Conservation (phyloP, 2,888 invertebrate genomes). For the Chymomyza procnemis region DNA sequence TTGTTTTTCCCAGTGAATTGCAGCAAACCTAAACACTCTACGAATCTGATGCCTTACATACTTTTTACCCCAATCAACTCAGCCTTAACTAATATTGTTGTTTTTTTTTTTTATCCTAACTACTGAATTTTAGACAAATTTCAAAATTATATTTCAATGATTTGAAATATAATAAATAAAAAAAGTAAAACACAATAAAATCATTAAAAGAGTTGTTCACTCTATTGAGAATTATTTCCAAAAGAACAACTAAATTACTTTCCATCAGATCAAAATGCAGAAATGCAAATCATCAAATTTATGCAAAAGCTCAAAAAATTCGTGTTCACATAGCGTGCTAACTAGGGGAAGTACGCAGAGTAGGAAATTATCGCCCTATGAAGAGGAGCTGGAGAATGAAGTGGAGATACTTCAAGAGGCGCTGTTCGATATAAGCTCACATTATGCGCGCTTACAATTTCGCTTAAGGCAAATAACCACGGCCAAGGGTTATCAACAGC, state of each 20-base stretch:
- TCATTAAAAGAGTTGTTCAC: too few species aligned
- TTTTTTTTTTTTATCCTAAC: background rate
- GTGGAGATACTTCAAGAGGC: conserved; percentile 63
- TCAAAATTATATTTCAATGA: background rate
- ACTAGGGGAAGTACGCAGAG: conserved; percentile 38
- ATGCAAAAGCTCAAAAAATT: background rate
- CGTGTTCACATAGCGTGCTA: conserved; percentile 46
- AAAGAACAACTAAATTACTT: background rate
- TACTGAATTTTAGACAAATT: background rate
- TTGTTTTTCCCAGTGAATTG: too few species aligned
- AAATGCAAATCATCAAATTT: too few species aligned
- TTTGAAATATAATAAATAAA: background rate
- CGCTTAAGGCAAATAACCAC: conserved; percentile 65
- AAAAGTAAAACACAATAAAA: background rate
- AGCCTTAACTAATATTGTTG: too few species aligned
- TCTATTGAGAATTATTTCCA: too few species aligned
- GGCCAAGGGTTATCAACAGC: conserved; percentile 50
- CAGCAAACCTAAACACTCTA: too few species aligned
- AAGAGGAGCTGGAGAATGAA: conserved; percentile 61
- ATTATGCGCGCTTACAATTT: conserved; percentile 72
- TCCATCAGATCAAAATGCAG: background rate
- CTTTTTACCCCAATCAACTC: too few species aligned
- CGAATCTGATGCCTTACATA: too few species aligned
- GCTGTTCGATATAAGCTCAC: conserved; percentile 63
- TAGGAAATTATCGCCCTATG: conserved; percentile 52